Percentiles rank a stretch among this genome's conserved stretches.
These are phyloP conservation scores for Otolemur garnettii DNA, from an alignment of 2,113 vertebrate genomes.

Conservation along the genomic window DNA sequence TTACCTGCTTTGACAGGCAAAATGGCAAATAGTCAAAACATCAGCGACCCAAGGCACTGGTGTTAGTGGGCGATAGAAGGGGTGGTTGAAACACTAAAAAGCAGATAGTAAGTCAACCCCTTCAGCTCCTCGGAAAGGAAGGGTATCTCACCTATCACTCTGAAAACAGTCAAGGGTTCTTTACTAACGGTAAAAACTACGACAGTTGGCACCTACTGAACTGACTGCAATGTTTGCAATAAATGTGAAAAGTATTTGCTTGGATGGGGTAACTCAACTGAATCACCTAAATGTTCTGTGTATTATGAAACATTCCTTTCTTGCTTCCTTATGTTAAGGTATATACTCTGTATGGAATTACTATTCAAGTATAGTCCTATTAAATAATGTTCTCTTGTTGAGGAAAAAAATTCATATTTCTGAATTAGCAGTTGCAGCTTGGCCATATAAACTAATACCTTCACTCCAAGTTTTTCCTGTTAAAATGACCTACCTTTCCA, in stretches of 20 bases:
- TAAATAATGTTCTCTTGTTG: conserved; percentile 65
- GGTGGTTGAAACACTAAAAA: conserved; percentile 98
- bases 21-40: conserved; percentile 99
- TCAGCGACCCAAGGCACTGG: conserved; percentile 97
- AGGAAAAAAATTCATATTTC: conserved; percentile 70
- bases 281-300: conserved; percentile 79
- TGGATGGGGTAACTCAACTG: conserved; percentile 64
- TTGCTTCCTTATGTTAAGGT: conserved; percentile 82
- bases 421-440: conserved; percentile 77
- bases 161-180: conserved; percentile 71
- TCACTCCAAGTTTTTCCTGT: conserved; percentile 70
- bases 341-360: conserved; percentile 80
- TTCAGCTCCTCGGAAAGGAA: background rate
- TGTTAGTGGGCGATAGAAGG: conserved; percentile 98
- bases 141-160: background rate
- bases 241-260: conserved; percentile 63
- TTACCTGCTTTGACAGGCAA: conserved; percentile 96
- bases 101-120: conserved; percentile 91
- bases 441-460: conserved; percentile 84
- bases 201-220: conserved; percentile 11
- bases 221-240: conserved; percentile 68
- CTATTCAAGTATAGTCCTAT: conserved; percentile 71
- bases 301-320: conserved; percentile 77
- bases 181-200: conserved; percentile 20
- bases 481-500: conserved; percentile 66